Evolutionary conservation across 2,113 vertebrate species (phyloP).

Genomic region (Archilochus colubris): DNA sequence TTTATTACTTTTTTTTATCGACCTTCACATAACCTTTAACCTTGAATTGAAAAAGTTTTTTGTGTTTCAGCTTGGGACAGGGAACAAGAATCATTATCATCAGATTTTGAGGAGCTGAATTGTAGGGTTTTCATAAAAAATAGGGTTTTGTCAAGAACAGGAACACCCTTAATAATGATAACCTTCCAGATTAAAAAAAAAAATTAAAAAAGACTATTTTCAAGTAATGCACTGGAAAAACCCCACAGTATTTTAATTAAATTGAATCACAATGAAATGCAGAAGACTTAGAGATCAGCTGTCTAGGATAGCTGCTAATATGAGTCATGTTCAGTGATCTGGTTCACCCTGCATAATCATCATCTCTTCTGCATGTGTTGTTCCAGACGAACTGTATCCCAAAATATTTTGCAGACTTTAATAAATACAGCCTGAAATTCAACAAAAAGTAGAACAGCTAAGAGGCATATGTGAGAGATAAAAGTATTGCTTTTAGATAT

Average conservation of each 20-base stretch:
- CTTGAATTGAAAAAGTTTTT: not conserved
- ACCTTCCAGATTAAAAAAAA: not conserved
- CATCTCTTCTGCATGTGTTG: not conserved
- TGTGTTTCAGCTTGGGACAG: not conserved
- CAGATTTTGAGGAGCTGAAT: not conserved
- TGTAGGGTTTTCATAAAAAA: not conserved
- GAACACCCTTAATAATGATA: not conserved
- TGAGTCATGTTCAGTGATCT: not conserved
- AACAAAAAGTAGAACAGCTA: not conserved
- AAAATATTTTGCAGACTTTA: constrained; percentile 1
- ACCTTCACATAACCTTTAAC: not conserved
- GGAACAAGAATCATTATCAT: not conserved
- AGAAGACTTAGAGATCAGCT: constrained; percentile 2
- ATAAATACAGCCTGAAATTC: not conserved
- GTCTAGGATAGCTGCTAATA: constrained; percentile 23
- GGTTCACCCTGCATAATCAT: not conserved
- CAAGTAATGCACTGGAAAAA: not conserved
- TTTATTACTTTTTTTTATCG: not conserved
- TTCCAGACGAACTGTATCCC: not conserved
- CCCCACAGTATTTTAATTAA: not conserved
- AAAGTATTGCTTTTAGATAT: not conserved
- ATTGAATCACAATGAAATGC: constrained; percentile 33
- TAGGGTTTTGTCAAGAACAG: not conserved
- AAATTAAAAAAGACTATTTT: not conserved
- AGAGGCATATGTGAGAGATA: not conserved